Base-by-base conservation (phyloP, 1,140 invertebrate species). In the Platyscapa corneri region DNA sequence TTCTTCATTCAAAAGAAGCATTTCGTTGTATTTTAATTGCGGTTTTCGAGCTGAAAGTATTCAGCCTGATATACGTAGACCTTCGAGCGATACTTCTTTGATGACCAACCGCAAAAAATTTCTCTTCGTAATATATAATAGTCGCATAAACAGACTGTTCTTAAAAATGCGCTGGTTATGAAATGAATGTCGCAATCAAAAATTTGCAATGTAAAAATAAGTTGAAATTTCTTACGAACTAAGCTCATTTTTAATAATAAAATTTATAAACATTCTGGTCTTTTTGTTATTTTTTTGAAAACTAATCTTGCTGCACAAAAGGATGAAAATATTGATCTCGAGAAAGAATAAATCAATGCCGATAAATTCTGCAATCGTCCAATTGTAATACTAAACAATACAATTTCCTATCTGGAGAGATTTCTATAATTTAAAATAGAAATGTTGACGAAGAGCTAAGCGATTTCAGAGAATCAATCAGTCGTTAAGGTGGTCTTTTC, bases 401-500 rank as follows among this genome's bases (percentile, higher is more conserved):
- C 3, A 42, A 74, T 42, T n/a, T 74, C 70, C 37, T 37, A 34
- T 37, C 18, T 70, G 8, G 32, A 70, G 67, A 74, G 39, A 42
- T n/a, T 20, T n/a, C 20, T 74, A 39, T 6, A 27, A 32, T 76
- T 32, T n/a, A 5, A 76, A 76, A 79, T 60, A 79, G 12, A 23
- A 60, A 60, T 64, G 46, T 72, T 39, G 77, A 60, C 65, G 18
- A 18, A 72, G 16, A 34, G 18, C 23, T 42, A 3, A 74, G 37
- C 34, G 67, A 60, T 64, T 83, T 83, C 72, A 74, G 32, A 64
- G 82, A 83, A 83, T 76, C 39, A 18, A 76, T 64, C 82, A 39
- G 49, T 65, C 32, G 20, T 76, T 30, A 76, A 82, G 20, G 53
- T 56, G 72, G 72, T 37, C 12, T 80, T 46, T 67, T 65, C 39